These are phyloP conservation scores for Furcifer pardalis DNA, from an alignment of 2,797 vertebrate genomes.

Conservation along the genomic window DNA sequence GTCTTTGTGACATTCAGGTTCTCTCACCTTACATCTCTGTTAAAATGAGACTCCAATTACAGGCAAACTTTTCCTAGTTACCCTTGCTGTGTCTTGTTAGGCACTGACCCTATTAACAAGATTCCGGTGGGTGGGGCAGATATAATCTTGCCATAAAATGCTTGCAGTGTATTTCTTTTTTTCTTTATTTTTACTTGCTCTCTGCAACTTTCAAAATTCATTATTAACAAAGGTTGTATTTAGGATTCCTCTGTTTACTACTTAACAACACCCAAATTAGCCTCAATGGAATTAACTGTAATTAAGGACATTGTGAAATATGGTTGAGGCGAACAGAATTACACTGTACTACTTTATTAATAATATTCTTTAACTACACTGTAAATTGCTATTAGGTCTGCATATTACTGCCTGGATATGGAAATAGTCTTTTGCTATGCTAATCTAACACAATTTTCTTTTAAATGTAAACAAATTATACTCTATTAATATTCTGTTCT, in stretches of 20 bases:
- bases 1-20: slow-evolving; percentile 7
- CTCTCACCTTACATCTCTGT: slow-evolving; percentile 17
- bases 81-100: slow-evolving; percentile 46
- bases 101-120: slow-evolving; percentile 44
- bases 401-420: slow-evolving; percentile 78
- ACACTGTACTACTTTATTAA: slow-evolving; percentile 80
- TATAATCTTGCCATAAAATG: slow-evolving; percentile 52
- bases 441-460: slow-evolving; percentile 83
- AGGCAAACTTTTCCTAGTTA: slow-evolving; percentile 45
- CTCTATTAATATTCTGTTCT: slow-evolving; percentile 83
- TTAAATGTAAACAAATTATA: slow-evolving; percentile 84
- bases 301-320: slow-evolving; percentile 80
- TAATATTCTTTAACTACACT: slow-evolving; percentile 82
- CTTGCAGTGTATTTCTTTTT: slow-evolving; percentile 49
- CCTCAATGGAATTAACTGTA: slow-evolving; percentile 78
- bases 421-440: slow-evolving; percentile 82
- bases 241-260: slow-evolving; percentile 76
- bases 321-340: slow-evolving; percentile 76
- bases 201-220: slow-evolving; percentile 68
- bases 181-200: slow-evolving; percentile 58
- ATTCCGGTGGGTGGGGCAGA: slow-evolving; percentile 8
- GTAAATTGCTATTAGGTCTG: slow-evolving; percentile 81
- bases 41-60: slow-evolving; percentile 24
- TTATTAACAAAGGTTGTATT: slow-evolving; percentile 73
- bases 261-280: slow-evolving; percentile 79